These are phyloP conservation scores for Microplitis mediator DNA, from an alignment of 1,140 invertebrate genomes.

Conservation along the genomic window DNA sequence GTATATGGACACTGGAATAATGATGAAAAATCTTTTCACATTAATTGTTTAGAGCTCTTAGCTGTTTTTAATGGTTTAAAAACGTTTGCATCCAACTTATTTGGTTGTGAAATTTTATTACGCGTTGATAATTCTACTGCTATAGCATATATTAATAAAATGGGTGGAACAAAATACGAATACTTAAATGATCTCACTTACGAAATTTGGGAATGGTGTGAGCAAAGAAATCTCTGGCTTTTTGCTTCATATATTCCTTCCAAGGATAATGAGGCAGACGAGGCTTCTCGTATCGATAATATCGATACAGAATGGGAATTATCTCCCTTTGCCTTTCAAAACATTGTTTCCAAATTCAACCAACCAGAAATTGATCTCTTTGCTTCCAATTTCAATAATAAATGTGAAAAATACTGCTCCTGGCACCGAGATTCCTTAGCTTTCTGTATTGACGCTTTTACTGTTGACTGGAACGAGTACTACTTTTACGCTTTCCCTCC, in stretches of 20 bases:
- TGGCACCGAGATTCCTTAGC: conserved; percentile 37
- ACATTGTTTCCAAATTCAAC: conserved; percentile 13
- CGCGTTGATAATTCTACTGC: conserved; percentile 33
- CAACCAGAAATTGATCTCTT: conserved; percentile 39
- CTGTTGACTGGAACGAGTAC: conserved; percentile 15
- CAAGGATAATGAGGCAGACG: conserved; percentile 23
- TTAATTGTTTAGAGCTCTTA: conserved; percentile 1
- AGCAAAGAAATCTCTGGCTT: conserved; percentile 27
- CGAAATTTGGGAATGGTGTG: conserved; percentile 35
- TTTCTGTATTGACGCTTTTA: conserved; percentile 24
- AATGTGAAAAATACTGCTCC: conserved; percentile 38
- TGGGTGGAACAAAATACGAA: conserved; percentile 21
- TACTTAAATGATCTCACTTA: background rate
- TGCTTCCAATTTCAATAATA: conserved; percentile 35
- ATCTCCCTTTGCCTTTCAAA: background rate
- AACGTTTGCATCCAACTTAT: conserved; percentile 22
- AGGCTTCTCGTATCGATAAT: background rate
- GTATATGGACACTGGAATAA: background rate
- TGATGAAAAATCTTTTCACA: background rate
- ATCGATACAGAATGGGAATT: conserved; percentile 26
- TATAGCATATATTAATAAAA: conserved; percentile 31
- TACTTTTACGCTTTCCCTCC: conserved; percentile 36
- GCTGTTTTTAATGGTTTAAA: conserved; percentile 26
- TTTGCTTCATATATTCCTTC: conserved; percentile 28
- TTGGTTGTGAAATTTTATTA: conserved; percentile 24